Percentiles rank a stretch among this genome's conserved stretches.
phyloP scores from a whole-genome alignment of 2,888 invertebrate genomes.

The Piscicola geometra region DNA sequence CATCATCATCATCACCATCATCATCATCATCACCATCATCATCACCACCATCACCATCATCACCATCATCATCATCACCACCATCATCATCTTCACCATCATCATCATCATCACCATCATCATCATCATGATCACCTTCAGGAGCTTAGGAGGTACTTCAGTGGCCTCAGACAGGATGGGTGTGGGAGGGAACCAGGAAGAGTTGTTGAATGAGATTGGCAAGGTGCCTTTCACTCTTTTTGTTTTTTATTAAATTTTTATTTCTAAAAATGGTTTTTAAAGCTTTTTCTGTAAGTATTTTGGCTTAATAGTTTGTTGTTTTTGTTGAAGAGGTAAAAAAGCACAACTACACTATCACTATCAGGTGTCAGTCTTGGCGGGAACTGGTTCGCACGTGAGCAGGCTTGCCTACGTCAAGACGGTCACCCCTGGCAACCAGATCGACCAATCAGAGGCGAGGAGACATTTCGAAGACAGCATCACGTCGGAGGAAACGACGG shows the following conservation, averaged over 20 bases:
- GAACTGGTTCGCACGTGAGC: slow-evolving; percentile 41
- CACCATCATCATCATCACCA: slow-evolving; percentile 27
- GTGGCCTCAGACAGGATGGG: background rate
- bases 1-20: slow-evolving; percentile 28
- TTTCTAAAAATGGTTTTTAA: background rate
- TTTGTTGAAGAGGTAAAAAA: too few relatives aligned
- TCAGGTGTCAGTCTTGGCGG: slow-evolving; percentile 43
- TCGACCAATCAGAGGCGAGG: background rate
- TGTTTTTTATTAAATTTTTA: background rate
- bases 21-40: slow-evolving; percentile 23
- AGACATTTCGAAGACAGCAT: background rate
- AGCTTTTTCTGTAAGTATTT: background rate
- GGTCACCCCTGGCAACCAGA: slow-evolving; percentile 38
- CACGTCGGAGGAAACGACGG: background rate
- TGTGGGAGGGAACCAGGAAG: background rate
- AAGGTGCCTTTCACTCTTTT: background rate
- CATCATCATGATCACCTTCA: slow-evolving; percentile 25
- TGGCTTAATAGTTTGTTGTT: background rate
- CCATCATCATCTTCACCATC: slow-evolving; percentile 29
- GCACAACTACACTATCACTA: slow-evolving; percentile 5
- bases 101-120: slow-evolving; percentile 26
- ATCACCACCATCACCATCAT: slow-evolving; percentile 28
- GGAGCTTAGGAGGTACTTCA: background rate
- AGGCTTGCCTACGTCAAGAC: slow-evolving; percentile 45
- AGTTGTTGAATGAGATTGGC: slow-evolving; percentile 11